phyloP scores from a whole-genome alignment of 2,113 vertebrate species.

The Cyanistes caeruleus region DNA sequence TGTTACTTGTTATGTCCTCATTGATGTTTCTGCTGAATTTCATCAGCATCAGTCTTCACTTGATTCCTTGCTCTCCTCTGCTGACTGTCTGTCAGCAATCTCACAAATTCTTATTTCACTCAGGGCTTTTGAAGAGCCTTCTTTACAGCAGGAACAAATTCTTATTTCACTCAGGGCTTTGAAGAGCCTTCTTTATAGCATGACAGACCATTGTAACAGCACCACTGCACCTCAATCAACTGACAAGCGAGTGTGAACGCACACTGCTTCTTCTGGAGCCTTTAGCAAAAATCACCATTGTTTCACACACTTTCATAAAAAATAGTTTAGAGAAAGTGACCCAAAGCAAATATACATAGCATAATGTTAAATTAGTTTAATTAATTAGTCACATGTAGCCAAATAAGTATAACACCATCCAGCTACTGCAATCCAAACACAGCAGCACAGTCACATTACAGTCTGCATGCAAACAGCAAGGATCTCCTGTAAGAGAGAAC shows the following conservation, averaged over 20 bases:
- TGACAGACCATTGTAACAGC: neutral
- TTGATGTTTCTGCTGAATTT: neutral
- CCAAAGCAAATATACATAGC: neutral
- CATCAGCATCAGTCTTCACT: neutral
- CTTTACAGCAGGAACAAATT: neutral
- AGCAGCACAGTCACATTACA: neutral
- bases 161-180: neutral
- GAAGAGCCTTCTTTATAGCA: neutral
- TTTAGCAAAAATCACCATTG: neutral
- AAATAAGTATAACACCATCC: neutral
- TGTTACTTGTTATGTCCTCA: neutral
- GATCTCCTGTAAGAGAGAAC: neutral
- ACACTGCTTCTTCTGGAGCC: neutral
- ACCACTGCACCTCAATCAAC: neutral
- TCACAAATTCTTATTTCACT: neutral
- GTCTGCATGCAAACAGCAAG: neutral
- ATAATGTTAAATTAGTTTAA: neutral
- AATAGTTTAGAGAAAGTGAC: neutral
- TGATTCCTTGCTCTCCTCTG: neutral
- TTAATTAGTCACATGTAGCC: neutral
- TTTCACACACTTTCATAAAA: neutral
- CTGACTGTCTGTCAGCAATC: neutral
- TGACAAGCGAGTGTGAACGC: neutral
- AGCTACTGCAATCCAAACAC: neutral
- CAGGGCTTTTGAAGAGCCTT: neutral